These are phyloP conservation scores for Cercocebus atys DNA, from an alignment of 2,113 vertebrate genomes.

Conservation along the genomic window DNA sequence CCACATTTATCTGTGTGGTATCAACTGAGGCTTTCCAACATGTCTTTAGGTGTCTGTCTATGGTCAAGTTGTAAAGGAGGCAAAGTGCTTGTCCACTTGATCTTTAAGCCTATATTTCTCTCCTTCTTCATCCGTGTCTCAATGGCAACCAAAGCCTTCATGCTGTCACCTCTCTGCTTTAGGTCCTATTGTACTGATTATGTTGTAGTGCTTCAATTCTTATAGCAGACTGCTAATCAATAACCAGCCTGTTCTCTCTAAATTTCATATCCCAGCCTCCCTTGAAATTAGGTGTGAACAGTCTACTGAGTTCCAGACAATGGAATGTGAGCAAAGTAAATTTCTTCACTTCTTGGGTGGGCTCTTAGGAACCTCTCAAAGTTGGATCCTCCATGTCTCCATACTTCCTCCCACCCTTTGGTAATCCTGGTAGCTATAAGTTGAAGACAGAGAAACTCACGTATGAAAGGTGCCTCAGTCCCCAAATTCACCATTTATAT, in stretches of 20 bases:
- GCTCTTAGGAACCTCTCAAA: not conserved
- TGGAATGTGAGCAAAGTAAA: not conserved
- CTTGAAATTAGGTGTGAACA: not conserved
- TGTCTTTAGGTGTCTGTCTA: not conserved
- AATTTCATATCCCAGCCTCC: not conserved
- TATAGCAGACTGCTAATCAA: not conserved
- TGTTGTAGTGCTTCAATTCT: not conserved
- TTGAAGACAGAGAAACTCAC: not conserved
- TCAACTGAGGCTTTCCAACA: not conserved
- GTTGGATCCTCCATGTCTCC: not conserved
- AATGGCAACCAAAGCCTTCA: not conserved
- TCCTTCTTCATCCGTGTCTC: not conserved
- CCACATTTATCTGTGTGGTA: not conserved
- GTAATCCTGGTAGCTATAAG: not conserved
- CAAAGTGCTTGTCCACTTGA: not conserved
- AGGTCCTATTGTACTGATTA: not conserved
- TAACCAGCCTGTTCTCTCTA: not conserved
- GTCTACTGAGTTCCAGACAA: not conserved
- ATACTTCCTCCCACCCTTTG: not conserved
- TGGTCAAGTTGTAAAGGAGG: not conserved
- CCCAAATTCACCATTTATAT: not conserved
- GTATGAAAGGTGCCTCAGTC: not conserved
- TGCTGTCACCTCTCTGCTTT: not conserved
- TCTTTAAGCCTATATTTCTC: not conserved
- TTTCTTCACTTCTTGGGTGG: not conserved